Evolutionary conservation across 2,797 vertebrate genomes (phyloP).

Genomic region (Tragopan temminckii): DNA sequence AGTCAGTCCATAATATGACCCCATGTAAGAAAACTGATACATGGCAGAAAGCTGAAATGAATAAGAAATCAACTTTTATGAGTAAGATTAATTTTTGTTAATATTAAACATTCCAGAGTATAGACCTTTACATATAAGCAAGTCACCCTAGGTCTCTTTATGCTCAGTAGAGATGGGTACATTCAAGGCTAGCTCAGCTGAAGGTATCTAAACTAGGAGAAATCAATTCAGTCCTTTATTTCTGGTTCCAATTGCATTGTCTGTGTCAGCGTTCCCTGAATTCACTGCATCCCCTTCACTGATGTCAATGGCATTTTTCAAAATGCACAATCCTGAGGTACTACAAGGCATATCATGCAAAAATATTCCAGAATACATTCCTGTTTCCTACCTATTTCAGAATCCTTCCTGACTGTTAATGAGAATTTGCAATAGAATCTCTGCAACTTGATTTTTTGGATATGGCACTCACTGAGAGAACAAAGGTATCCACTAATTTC

Average conservation of each 20-base stretch:
- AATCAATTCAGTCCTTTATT: constrained; percentile 19
- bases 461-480: neutral
- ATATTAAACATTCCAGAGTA: neutral
- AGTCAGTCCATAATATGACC: neutral
- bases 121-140: neutral
- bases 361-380: neutral
- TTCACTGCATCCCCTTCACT: neutral
- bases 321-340: neutral
- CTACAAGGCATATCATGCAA: neutral
- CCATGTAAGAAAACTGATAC: neutral
- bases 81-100: constrained; percentile 5
- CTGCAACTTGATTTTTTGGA: neutral
- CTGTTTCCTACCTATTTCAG: neutral
- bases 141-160: neutral
- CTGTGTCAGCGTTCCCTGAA: neutral
- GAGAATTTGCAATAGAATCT: neutral
- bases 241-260: neutral
- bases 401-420: neutral
- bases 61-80: neutral
- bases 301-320: neutral
- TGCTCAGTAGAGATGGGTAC: neutral
- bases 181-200: neutral
- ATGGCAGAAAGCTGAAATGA: neutral
- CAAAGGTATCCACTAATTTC: neutral
- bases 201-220: constrained; percentile 8